A percentile compares a stretch with the other conserved stretches of the same genome.
phyloP scores from a whole-genome alignment of 2,888 invertebrate genomes.

The Limnephilus rhombicus region DNA sequence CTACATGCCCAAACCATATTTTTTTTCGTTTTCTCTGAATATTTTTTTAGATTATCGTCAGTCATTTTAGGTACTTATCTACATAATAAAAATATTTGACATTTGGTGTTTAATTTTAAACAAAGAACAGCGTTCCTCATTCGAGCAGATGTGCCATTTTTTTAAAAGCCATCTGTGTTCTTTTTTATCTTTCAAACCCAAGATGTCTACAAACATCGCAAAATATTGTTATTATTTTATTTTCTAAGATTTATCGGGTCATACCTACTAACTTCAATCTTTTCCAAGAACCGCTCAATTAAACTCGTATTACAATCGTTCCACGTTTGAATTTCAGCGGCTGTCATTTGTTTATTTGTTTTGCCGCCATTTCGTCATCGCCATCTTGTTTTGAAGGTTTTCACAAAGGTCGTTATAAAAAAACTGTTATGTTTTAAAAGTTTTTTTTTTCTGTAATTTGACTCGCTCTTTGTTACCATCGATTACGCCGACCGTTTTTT shows the following conservation, averaged over 20 bases:
- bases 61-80: not conserved
- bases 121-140: not conserved
- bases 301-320: not conserved
- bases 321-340: constrained; percentile 23
- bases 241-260: not conserved
- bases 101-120: not conserved
- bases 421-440: not conserved
- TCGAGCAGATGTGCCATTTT: not conserved
- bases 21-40: not conserved
- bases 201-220: not conserved
- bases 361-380: constrained; percentile 27
- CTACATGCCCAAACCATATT: too few species aligned
- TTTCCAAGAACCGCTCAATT: constrained; percentile 35
- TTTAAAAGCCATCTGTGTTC: not conserved
- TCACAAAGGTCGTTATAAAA: not conserved
- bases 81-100: not conserved
- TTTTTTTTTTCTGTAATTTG: too few species aligned
- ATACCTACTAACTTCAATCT: not conserved
- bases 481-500: not conserved
- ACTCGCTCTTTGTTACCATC: not conserved
- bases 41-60: not conserved
- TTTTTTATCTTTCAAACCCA: not conserved
- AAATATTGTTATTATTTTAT: not conserved
- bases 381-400: not conserved
- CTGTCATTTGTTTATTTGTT: constrained; percentile 12